Base-by-base conservation (phyloP, 2,888 invertebrate genomes). In the Drosophila kokeensis region DNA sequence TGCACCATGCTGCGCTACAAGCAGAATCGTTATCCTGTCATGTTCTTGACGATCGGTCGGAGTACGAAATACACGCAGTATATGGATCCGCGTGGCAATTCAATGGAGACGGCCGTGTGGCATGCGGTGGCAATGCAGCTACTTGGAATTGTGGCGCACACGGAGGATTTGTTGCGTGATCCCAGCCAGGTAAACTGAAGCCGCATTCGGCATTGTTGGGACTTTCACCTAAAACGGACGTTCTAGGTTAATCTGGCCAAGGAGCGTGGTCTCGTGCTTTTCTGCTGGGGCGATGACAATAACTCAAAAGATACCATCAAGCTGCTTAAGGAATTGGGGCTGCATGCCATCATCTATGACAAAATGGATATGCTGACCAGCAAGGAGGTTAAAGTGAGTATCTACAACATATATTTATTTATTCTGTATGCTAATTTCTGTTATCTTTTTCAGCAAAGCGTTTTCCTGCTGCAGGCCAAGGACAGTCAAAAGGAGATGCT, bases 261-360 rank as follows among this genome's bases (percentile, higher is more conserved):
- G 82, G 95, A 96, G 84, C 95, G 96, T 21, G 97, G 97, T 15
- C 94, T 99, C 62, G 96, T 98, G 7, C 95, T 98, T 75, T 99
- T 99, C 93, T 98, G 98, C 90, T 99, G 99, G 99, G 99, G 99
- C 32, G 98, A 99, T 87, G 98, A 98, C 89, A 98, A 98, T 92
- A 98, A 98, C 87, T 96, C 97, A 92, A 96, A 96, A 78, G 95
- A 96, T 49, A 97, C 96, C 1, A 97, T 99, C 64, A 95, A 96
- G 89, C 95, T 96, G 91, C 95, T 99, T 38, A 98, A 98, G 92
- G 95, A 96, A 75, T 94, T 98, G 87, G 98, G 98, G 2, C 95
- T 99, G 40, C 98, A 99, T 92, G 99, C 98, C 52, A 97, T 99
- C 66, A 99, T 99, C 91, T 99, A 98, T 91, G 99, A 99, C 93